A percentile compares a stretch with the other conserved stretches of the same genome.
These are phyloP conservation scores for Oreochromis aureus DNA, from an alignment of 2,113 vertebrate species.

Conservation along the genomic window DNA sequence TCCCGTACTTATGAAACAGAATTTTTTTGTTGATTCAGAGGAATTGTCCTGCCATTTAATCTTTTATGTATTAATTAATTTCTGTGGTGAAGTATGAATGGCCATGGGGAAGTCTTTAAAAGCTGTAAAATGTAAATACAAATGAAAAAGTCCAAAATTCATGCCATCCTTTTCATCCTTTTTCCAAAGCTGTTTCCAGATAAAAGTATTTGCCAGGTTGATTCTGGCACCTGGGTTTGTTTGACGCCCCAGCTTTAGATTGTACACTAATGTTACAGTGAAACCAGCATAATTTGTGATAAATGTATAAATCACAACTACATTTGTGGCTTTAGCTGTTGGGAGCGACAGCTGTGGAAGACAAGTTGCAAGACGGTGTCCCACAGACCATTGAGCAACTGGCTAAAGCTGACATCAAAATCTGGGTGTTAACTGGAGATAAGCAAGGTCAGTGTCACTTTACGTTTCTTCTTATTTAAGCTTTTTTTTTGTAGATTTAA, in stretches of 20 bases:
- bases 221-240: neutral
- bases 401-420: conserved; percentile 87
- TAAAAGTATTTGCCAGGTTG: neutral
- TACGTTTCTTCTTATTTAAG: neutral
- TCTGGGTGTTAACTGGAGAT: conserved; percentile 95
- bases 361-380: conserved; percentile 92
- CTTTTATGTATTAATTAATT: too few species aligned
- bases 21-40: too few species aligned
- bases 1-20: neutral
- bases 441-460: conserved; percentile 81
- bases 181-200: neutral
- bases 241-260: neutral
- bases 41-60: too few species aligned
- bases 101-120: too few species aligned
- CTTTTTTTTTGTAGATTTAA: neutral
- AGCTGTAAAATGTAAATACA: too few species aligned
- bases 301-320: neutral
- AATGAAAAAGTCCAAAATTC: too few species aligned
- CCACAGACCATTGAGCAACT: conserved; percentile 88
- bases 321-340: conserved; percentile 70
- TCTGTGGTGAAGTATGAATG: too few species aligned
- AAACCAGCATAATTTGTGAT: neutral
- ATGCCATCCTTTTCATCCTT: neutral
- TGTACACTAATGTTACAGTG: neutral
- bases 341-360: conserved; percentile 90